phyloP scores from a whole-genome alignment of 2,888 invertebrate genomes.

The Drosophila mercatorum region DNA sequence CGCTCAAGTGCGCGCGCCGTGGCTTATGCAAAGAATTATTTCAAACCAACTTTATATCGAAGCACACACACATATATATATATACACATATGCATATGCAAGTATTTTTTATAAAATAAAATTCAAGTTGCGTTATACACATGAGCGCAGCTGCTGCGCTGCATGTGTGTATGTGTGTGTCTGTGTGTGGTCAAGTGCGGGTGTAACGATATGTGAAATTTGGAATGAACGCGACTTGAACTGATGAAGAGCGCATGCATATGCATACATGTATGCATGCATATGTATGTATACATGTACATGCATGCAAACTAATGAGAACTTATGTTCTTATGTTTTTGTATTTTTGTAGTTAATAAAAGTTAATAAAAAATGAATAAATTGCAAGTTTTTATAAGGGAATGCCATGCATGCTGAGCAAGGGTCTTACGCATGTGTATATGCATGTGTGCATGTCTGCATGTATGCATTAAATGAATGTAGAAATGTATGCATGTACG shows the following conservation, averaged over 20 bases:
- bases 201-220: conserved; percentile 31
- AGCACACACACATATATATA: conserved; percentile 8
- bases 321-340: background rate
- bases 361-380: background rate
- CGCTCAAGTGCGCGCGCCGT: conserved; percentile 71
- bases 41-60: conserved; percentile 52
- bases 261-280: no score
- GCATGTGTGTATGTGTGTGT: conserved; percentile 9
- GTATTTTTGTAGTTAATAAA: conserved; percentile 5
- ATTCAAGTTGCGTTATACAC: conserved; percentile 58
- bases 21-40: conserved; percentile 62
- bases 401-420: background rate
- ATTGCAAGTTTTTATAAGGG: background rate
- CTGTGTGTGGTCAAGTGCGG: conserved; percentile 46
- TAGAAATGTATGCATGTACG: background rate
- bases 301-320: conserved; percentile 2
- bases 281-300: no score
- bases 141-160: conserved; percentile 29
- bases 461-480: background rate
- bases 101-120: conserved; percentile 54
- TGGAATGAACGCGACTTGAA: conserved; percentile 45
- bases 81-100: background rate
- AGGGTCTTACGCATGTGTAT: background rate
- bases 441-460: background rate
- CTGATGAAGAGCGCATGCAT: conserved; percentile 2